phyloP scores from a whole-genome alignment of 2,113 vertebrate species.

The Eulemur rufifrons region DNA sequence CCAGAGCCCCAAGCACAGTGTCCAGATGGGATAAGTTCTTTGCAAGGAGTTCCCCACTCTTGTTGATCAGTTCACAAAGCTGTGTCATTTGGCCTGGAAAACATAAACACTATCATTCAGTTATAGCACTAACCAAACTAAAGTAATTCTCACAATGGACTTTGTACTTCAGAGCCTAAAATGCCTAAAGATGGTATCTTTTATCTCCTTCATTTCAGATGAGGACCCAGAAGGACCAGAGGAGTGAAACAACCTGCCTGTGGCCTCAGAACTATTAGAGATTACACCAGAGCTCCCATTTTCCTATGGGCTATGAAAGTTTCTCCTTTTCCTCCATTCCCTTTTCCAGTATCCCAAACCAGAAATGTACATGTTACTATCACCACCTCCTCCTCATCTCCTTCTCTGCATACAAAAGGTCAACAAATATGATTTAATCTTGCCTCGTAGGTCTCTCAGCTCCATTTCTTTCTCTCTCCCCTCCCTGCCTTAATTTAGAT shows the following conservation, averaged over 20 bases:
- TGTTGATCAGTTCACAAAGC: slow-evolving; percentile 99
- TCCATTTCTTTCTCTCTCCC: not conserved
- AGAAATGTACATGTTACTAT: not conserved
- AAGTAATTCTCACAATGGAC: not conserved
- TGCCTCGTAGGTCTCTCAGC: not conserved
- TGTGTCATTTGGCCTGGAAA: slow-evolving; percentile 98
- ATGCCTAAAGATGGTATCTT: not conserved
- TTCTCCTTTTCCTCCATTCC: not conserved
- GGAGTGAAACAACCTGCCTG: not conserved
- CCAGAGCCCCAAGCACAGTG: slow-evolving; percentile 97
- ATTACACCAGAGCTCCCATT: not conserved
- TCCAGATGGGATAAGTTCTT: slow-evolving; percentile 99
- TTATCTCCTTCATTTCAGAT: not conserved
- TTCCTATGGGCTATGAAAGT: not conserved
- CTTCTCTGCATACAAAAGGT: not conserved
- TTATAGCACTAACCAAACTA: not conserved
- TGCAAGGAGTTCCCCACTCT: slow-evolving; percentile 98
- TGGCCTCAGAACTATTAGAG: not conserved
- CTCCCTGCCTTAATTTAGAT: not conserved
- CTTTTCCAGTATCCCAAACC: not conserved
- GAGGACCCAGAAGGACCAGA: not conserved
- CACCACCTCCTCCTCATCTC: not conserved
- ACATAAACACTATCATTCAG: slow-evolving; percentile 43
- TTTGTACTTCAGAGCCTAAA: not conserved
- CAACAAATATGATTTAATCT: not conserved